These are phyloP conservation scores for Oncorhynchus gorbuscha DNA, from an alignment of 2,113 vertebrate species.

Conservation along the genomic window DNA sequence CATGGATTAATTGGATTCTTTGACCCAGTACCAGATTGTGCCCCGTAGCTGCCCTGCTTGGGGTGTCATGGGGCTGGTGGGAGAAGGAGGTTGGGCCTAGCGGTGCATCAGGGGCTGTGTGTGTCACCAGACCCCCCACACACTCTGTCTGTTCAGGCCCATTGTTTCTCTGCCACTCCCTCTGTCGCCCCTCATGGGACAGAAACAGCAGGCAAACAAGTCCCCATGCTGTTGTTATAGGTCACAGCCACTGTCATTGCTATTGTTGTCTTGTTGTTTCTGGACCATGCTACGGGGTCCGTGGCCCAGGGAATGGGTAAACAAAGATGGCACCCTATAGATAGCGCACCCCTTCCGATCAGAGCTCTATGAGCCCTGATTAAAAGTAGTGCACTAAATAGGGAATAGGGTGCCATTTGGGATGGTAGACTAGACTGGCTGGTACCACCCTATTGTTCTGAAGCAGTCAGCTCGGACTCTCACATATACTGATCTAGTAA, in stretches of 20 bases:
- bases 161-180: slow-evolving; percentile 41
- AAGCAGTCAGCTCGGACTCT: slow-evolving; percentile 2
- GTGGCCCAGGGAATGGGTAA: slow-evolving; percentile 12
- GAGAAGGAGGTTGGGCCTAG: slow-evolving; percentile 17
- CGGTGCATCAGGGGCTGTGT: background rate
- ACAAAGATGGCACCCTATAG: background rate
- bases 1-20: slow-evolving; percentile 70
- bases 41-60: slow-evolving; percentile 28
- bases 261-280: slow-evolving; percentile 41
- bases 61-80: slow-evolving; percentile 32
- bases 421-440: slow-evolving; percentile 3
- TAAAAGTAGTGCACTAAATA: too few relatives aligned
- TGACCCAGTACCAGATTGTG: slow-evolving; percentile 60
- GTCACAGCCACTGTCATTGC: slow-evolving; percentile 27
- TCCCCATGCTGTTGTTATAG: slow-evolving; percentile 12
- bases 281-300: slow-evolving; percentile 21
- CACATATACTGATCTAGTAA: background rate
- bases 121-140: slow-evolving; percentile 33
- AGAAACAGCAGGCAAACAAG: slow-evolving; percentile 45
- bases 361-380: too few relatives aligned
- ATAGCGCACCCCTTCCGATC: too few relatives aligned
- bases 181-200: slow-evolving; percentile 3
- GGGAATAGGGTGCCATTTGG: too few relatives aligned
- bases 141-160: slow-evolving; percentile 44
- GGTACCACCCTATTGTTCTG: slow-evolving; percentile 12